Evolutionary conservation across 2,113 vertebrate species (phyloP), one percentile per base, ranked within the genome.

Genomic region (Notarius lentiginosus): DNA sequence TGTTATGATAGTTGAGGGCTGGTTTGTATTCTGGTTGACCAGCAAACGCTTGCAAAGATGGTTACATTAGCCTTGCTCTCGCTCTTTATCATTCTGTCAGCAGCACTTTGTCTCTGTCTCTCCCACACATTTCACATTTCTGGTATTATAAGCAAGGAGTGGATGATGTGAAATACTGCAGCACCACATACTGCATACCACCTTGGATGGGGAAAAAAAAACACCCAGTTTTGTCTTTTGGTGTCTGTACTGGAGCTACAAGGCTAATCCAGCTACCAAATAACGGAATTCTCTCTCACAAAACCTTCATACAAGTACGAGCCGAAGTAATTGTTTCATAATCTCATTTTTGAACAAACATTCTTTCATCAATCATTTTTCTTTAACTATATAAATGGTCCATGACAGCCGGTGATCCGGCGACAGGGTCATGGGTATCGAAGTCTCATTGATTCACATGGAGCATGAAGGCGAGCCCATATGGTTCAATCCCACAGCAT

Each of bases 71-170:
- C 49, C 58, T 53, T 30, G 15, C 72, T 49, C 53, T 51, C 5
- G 1, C 73, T 70, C 76, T 56, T 18, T 79, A 49, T 79, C 75
- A 66, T 66, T 68, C 84, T 66, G 15, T 17, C 76, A 68, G 27
- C 76, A 30, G 66, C 53, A 20, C 63, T 86, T 56, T 81, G 30
- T 80, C 76, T 56, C 84, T 30, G 17, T 66, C 73, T 22, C 84
- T 53, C 84, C 27, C 73, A 65, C 58, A 65, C 72, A 77, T 83
- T 60, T 49, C 63, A 55, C 82, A 68, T 83, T 76, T 27, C 72
- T 76, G 84, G 20, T 63, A n/a, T 63, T 20, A 76, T 18, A 41
- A 49, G 34, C 22, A 41, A 61, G 30, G 56, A 76, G 41, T 14
- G 41, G n/a, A 84, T 73, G 51, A 61, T 75, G n/a, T 84, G 27